A percentile compares a stretch with the other conserved stretches of the same genome.
Conservation (phyloP, 2,113 vertebrate genomes). For the Illadopsis cleaveri region DNA sequence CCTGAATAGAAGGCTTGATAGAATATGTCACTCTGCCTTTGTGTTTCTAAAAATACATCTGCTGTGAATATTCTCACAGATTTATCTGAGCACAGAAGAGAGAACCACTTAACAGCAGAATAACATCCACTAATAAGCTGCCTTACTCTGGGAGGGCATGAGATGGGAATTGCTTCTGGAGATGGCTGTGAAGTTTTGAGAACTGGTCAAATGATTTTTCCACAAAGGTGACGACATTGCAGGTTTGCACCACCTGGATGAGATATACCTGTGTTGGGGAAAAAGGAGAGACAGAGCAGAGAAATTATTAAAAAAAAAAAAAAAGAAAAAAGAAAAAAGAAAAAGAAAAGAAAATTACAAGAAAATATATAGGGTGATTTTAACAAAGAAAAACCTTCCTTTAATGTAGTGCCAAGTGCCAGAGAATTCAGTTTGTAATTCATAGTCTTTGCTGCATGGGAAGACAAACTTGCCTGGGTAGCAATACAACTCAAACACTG, state of each 20-base stretch:
- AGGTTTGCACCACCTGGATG: constrained; percentile 73
- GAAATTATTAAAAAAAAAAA: not conserved
- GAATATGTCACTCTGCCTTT: not conserved
- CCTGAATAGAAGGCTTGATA: not conserved
- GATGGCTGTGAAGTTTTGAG: constrained; percentile 79
- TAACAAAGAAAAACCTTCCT: constrained; percentile 27
- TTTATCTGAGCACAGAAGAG: not conserved
- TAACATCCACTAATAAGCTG: not conserved
- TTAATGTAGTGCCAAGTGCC: constrained; percentile 14
- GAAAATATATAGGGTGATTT: constrained; percentile 5
- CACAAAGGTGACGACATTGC: constrained; percentile 73
- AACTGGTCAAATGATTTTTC: constrained; percentile 82
- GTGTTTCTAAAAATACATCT: constrained; percentile 27
- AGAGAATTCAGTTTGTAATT: constrained; percentile 18
- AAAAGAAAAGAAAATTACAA: not conserved
- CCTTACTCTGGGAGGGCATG: constrained; percentile 84
- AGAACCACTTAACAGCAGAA: not conserved
- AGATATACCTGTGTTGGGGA: constrained; percentile 74
- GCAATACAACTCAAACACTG: not conserved
- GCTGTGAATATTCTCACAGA: not conserved
- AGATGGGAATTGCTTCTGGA: constrained; percentile 82
- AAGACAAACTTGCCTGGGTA: constrained; percentile 13
- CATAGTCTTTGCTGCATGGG: not conserved
- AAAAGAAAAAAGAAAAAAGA: not conserved
- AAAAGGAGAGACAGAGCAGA: not conserved